Percentiles rank a stretch among this genome's conserved stretches.
phyloP scores from a whole-genome alignment of 2,888 invertebrate species.

The Trissoscelio sp. region DNA sequence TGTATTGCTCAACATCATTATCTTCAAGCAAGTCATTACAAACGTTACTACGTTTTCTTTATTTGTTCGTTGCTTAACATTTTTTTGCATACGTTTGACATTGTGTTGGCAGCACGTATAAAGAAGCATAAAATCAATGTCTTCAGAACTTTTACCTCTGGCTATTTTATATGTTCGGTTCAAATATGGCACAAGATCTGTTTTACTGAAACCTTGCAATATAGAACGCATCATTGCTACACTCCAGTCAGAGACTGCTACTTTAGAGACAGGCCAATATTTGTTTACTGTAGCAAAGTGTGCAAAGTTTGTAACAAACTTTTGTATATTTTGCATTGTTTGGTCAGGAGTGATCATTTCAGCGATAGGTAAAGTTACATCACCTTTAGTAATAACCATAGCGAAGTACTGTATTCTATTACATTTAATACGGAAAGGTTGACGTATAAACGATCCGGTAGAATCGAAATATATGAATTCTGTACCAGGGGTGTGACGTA shows the following conservation, averaged over 20 bases:
- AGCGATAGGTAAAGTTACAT: slow-evolving; percentile 21
- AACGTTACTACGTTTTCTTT: neutral
- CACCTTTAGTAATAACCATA: slow-evolving; percentile 4
- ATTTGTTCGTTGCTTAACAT: neutral
- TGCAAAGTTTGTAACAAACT: neutral
- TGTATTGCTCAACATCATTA: slow-evolving; percentile 5
- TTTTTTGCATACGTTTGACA: slow-evolving; percentile 9
- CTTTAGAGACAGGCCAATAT: slow-evolving; percentile 6
- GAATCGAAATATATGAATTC: slow-evolving; percentile 27
- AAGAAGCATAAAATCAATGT: neutral
- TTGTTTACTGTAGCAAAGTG: neutral
- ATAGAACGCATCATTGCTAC: slow-evolving; percentile 15
- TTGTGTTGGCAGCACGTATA: slow-evolving; percentile 14
- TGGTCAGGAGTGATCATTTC: slow-evolving; percentile 42
- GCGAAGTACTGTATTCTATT: slow-evolving; percentile 19
- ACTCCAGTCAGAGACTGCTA: slow-evolving; percentile 25
- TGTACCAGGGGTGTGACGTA: neutral
- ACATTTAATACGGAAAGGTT: slow-evolving; percentile 11
- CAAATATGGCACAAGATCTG: neutral
- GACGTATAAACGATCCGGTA: slow-evolving; percentile 11
- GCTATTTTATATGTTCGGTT: slow-evolving; percentile 1
- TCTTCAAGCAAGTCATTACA: neutral
- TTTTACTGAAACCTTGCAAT: slow-evolving; percentile 7
- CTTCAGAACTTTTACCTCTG: neutral
- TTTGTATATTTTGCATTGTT: neutral